A percentile compares a stretch with the other conserved stretches of the same genome.
phyloP scores from a whole-genome alignment of 2,888 invertebrate species.

The Nymphalis c-album region DNA sequence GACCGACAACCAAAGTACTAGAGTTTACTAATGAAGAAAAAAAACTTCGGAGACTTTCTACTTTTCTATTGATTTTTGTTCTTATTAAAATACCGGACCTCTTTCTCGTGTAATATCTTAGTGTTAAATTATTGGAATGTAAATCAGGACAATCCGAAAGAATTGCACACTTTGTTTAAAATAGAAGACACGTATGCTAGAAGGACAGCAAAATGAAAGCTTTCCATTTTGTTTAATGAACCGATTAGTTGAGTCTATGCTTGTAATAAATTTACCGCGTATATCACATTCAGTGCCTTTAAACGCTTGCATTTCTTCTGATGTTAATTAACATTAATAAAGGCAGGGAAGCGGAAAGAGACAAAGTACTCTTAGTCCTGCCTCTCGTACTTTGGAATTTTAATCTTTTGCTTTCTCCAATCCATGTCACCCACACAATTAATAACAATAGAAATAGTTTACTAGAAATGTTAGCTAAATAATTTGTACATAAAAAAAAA shows the following conservation, averaged over 20 bases:
- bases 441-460: neutral
- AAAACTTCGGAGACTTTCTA: slow-evolving; percentile 27
- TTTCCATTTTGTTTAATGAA: slow-evolving; percentile 51
- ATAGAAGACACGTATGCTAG: slow-evolving; percentile 9
- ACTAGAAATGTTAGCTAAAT: slow-evolving; percentile 11
- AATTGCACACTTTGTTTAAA: neutral
- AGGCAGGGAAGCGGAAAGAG: slow-evolving; percentile 18
- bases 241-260: slow-evolving; percentile 49
- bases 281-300: slow-evolving; percentile 53
- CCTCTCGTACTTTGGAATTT: neutral
- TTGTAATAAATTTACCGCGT: slow-evolving; percentile 57
- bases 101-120: slow-evolving; percentile 1
- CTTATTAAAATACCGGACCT: slow-evolving; percentile 9
- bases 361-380: slow-evolving; percentile 20
- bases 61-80: slow-evolving; percentile 3
- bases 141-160: slow-evolving; percentile 2
- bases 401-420: slow-evolving; percentile 1
- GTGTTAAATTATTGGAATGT: slow-evolving; percentile 8
- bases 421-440: slow-evolving; percentile 21
- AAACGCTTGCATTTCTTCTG: slow-evolving; percentile 52
- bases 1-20: slow-evolving; percentile 33
- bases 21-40: slow-evolving; percentile 36
- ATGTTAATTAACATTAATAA: slow-evolving; percentile 62
- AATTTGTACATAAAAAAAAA: neutral
- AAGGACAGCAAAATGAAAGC: slow-evolving; percentile 45